phyloP scores from a whole-genome alignment of 2,113 vertebrate species.

The Xenopus laevis region DNA sequence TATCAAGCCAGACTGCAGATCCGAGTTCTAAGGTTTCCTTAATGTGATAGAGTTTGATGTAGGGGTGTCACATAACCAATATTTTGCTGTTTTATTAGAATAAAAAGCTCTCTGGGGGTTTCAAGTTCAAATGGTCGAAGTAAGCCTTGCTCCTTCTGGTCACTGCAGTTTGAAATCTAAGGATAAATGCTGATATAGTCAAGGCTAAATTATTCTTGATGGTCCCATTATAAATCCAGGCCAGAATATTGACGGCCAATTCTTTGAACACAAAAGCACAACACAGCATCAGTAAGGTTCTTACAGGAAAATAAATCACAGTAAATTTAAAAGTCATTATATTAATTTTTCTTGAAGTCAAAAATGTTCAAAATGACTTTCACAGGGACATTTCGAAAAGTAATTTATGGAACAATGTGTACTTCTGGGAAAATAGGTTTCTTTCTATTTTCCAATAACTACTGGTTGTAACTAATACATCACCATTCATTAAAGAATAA shows the following conservation, averaged over 20 bases:
- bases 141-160: constrained; percentile 44
- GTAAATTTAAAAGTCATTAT: not conserved
- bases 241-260: not conserved
- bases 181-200: constrained; percentile 42
- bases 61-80: constrained; percentile 79
- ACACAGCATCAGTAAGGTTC: not conserved
- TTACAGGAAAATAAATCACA: not conserved
- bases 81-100: constrained; percentile 87
- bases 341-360: not conserved
- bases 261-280: not conserved
- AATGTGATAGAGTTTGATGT: constrained; percentile 91
- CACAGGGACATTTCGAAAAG: not conserved
- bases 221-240: not conserved
- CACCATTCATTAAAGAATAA: too few relatives aligned
- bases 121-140: constrained; percentile 74
- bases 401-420: not conserved
- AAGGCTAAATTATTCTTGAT: constrained; percentile 19
- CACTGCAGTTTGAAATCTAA: constrained; percentile 41
- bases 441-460: too few relatives aligned
- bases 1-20: constrained; percentile 61
- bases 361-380: not conserved
- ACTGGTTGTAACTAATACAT: too few relatives aligned
- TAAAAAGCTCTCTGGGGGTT: constrained; percentile 81
- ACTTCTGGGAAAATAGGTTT: too few relatives aligned
- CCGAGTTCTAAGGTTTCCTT: constrained; percentile 84